Percentiles rank a stretch among this genome's conserved stretches.
Conservation (phyloP, 2,888 invertebrate species). For the Torymus tubicola region DNA sequence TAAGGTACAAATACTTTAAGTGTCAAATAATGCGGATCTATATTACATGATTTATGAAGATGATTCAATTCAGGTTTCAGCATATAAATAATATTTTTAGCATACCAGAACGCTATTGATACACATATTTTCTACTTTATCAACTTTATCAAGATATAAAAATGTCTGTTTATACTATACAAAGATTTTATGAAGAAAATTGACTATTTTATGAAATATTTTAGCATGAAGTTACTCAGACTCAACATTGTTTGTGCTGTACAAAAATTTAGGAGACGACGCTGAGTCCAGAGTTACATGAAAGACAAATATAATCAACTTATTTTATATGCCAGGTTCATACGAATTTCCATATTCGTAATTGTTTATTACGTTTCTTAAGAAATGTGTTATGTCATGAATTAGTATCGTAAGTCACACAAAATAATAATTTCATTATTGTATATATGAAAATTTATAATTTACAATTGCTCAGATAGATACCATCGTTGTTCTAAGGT, state of each 20-base stretch:
- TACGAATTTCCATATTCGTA: slow-evolving; percentile 14
- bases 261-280: slow-evolving; percentile 42
- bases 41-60: slow-evolving; percentile 31
- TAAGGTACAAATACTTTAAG: slow-evolving; percentile 21
- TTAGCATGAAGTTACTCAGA: slow-evolving; percentile 41
- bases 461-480: slow-evolving; percentile 37
- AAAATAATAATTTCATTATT: slow-evolving; percentile 43
- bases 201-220: slow-evolving; percentile 46
- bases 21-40: slow-evolving; percentile 15
- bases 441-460: slow-evolving; percentile 16
- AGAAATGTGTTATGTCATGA: slow-evolving; percentile 28
- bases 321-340: slow-evolving; percentile 32
- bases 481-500: slow-evolving; percentile 33
- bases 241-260: slow-evolving; percentile 43
- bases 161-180: slow-evolving; percentile 26
- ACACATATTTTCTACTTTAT: slow-evolving; percentile 20
- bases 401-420: slow-evolving; percentile 31
- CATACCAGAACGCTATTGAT: slow-evolving; percentile 16
- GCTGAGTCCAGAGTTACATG: slow-evolving; percentile 34
- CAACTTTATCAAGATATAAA: slow-evolving; percentile 13
- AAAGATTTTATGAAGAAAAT: slow-evolving; percentile 39
- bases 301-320: slow-evolving; percentile 40
- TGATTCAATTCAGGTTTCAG: slow-evolving; percentile 13
- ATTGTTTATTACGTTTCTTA: background rate
- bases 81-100: slow-evolving; percentile 30